These are phyloP conservation scores for Pteruthius melanotis DNA, from an alignment of 2,113 vertebrate genomes.

Conservation along the genomic window DNA sequence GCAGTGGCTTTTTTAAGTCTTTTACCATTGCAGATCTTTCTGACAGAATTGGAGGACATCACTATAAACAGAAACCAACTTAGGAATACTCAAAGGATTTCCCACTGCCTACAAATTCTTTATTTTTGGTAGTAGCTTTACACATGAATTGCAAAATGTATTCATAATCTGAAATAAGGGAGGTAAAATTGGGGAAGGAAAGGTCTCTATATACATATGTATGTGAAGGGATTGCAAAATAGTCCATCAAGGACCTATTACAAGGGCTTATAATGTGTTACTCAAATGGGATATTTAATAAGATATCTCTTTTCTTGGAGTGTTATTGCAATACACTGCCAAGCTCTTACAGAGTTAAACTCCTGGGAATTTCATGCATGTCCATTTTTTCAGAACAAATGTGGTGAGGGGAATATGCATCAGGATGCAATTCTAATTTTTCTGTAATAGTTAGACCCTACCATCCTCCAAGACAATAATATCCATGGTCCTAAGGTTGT, in stretches of 20 bases:
- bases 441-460: not conserved
- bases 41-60: slow-evolving; percentile 74
- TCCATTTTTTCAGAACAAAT: not conserved
- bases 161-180: not conserved
- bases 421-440: not conserved
- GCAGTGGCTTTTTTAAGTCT: not conserved
- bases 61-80: not conserved
- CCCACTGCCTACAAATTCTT: not conserved
- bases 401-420: not conserved
- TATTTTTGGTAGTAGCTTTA: not conserved
- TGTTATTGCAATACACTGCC: not conserved
- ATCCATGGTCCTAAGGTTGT: not conserved
- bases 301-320: not conserved
- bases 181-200: not conserved
- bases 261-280: not conserved
- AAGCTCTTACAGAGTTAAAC: not conserved
- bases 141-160: not conserved
- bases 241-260: not conserved
- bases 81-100: slow-evolving; percentile 46
- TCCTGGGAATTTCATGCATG: not conserved
- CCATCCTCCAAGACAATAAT: not conserved
- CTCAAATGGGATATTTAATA: not conserved
- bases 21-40: slow-evolving; percentile 73
- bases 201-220: not conserved
- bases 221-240: not conserved